A percentile compares a stretch with the other conserved stretches of the same genome.
phyloP scores from a whole-genome alignment of 2,113 vertebrate genomes.

The Barbus barbus region DNA sequence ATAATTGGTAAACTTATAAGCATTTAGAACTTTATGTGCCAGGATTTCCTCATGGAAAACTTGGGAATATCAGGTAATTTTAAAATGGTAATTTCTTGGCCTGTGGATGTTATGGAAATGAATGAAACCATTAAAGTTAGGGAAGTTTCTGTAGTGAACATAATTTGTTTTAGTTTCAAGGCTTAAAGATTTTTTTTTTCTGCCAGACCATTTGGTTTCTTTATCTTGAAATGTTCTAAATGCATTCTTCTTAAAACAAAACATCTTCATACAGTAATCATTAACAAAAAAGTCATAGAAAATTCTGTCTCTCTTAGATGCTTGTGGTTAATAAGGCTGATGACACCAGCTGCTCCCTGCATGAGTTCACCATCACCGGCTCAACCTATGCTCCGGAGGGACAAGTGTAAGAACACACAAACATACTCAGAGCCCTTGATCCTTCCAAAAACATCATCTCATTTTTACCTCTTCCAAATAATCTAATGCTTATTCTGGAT shows the following conservation, averaged over 20 bases:
- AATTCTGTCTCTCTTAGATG: constrained; percentile 79
- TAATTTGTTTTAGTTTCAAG: background rate
- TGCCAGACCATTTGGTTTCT: background rate
- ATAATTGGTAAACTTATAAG: background rate
- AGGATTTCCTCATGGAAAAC: constrained; percentile 42
- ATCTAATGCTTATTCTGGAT: background rate
- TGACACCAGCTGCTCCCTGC: constrained; percentile 77
- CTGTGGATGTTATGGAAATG: background rate
- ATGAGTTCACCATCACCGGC: constrained; percentile 92
- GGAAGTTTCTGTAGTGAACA: background rate
- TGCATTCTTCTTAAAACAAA: background rate
- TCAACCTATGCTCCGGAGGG: constrained; percentile 95
- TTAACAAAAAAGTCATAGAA: background rate
- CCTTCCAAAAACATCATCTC: background rate
- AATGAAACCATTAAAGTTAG: background rate
- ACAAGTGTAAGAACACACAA: constrained; percentile 85
- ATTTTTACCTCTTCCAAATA: background rate
- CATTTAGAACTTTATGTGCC: background rate
- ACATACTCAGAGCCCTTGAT: constrained; percentile 5
- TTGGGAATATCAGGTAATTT: background rate
- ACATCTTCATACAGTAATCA: background rate
- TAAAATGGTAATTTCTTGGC: background rate
- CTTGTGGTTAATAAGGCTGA: constrained; percentile 87
- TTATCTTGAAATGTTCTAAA: background rate
- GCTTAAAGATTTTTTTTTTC: background rate